A percentile compares a stretch with the other conserved stretches of the same genome.
Evolutionary conservation across 2,888 invertebrate genomes (phyloP).

Genomic region (Cephonodes hylas): DNA sequence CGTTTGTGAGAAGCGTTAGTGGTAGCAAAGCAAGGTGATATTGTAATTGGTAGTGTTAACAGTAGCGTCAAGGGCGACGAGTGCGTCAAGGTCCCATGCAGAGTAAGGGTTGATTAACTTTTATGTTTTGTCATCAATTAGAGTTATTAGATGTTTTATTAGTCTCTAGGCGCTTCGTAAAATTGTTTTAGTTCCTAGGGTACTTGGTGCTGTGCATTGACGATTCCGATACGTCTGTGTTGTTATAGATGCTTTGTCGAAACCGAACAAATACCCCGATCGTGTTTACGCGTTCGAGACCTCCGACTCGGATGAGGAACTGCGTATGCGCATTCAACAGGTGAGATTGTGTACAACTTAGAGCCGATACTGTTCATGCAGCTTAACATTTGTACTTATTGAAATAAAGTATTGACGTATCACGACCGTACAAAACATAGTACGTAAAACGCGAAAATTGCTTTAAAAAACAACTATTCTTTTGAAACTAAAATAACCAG

Average conservation of each 20-base stretch:
- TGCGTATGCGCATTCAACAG: constrained; percentile 77
- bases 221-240: constrained; percentile 72
- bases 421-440: no score
- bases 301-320: constrained; percentile 75
- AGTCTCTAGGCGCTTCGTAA: constrained; percentile 21
- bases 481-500: no score
- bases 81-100: constrained; percentile 41
- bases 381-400: not conserved
- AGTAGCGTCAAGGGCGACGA: constrained; percentile 45
- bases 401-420: no score
- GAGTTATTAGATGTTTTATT: constrained; percentile 24
- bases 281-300: constrained; percentile 77
- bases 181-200: not conserved
- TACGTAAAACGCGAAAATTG: no score
- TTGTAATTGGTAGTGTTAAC: constrained; percentile 40
- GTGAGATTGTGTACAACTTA: constrained; percentile 45
- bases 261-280: constrained; percentile 78
- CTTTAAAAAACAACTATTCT: no score
- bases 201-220: constrained; percentile 13
- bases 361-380: not conserved
- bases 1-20: constrained; percentile 12
- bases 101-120: constrained; percentile 13
- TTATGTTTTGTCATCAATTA: constrained; percentile 27
- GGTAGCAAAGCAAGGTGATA: constrained; percentile 26
- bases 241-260: constrained; percentile 81